Percentiles rank a stretch among this genome's conserved stretches.
Conservation (phyloP, 2,888 invertebrate genomes). For the Plebejus anna region DNA sequence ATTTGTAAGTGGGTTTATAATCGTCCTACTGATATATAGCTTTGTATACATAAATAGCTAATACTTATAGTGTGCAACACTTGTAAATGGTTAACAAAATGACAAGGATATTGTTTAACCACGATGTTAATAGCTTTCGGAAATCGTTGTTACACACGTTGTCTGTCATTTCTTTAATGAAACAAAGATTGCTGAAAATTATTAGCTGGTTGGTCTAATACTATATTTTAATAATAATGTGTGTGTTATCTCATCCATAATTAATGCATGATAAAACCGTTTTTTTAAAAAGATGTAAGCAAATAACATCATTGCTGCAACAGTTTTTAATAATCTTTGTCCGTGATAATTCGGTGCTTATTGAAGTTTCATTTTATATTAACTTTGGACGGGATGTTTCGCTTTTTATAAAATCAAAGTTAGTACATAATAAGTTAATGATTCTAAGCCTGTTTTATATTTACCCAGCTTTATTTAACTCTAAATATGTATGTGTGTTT, state of each 20-base stretch:
- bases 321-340: background rate
- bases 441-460: background rate
- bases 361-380: background rate
- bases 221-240: background rate
- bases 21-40: background rate
- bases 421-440: background rate
- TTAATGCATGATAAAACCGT: background rate
- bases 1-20: constrained; percentile 1
- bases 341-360: background rate
- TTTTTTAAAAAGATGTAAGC: background rate
- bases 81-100: background rate
- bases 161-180: background rate
- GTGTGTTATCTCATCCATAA: background rate
- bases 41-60: constrained; percentile 15
- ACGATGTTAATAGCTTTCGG: background rate
- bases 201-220: too few species aligned
- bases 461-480: background rate
- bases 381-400: background rate
- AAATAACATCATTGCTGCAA: background rate
- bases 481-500: background rate
- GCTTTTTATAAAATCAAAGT: background rate
- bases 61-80: background rate
- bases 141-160: background rate
- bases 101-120: background rate
- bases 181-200: too few species aligned